Evolutionary conservation across 1,140 invertebrate genomes (phyloP), one percentile per base, ranked within the genome.

Genomic region (Aleiodes sp.): DNA sequence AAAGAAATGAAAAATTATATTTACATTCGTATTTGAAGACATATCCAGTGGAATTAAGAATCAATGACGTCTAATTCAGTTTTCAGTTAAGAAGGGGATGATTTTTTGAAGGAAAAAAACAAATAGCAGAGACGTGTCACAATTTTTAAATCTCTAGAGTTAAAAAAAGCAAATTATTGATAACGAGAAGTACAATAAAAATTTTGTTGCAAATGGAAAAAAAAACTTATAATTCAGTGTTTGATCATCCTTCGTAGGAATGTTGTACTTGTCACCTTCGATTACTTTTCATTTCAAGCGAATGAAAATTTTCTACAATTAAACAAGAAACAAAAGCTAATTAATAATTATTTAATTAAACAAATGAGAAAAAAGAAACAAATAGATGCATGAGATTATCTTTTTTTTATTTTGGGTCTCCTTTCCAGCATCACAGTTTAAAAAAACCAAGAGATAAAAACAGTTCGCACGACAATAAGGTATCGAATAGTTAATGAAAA

Each of bases 381-480:
- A 6, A n/a, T 29, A 61, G 14, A 19, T 39, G 14, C 16, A 63
- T 39, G 21, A 37, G 21, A 63, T 39, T 16, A 63, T 64, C 21
- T 41, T 46, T 12, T 64, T 64, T 10, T 12, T 43, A 37, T 12
- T 26, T 62, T 62, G 37, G 37, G 65, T 68, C 65, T 68, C 56
- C 65, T 68, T 68, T 68, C 65, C 39, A 67, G 10, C 43, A 41
- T 67, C 70, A 72, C 66, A 63, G 28, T 65, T 14, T 70, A 63
- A 61, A 63, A 69, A 70, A 71, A 75, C 68, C 69, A 73, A 72
- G 43, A 68, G 71, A 69, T 73, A 75, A 76, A 73, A 79, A 81
- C 80, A 82, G 84, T 85, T 86, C 78, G 83, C 83, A 84, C 84
- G 84, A 86, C 84, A 86, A 86, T 86, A 86, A 86, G 79, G 80